phyloP scores from a whole-genome alignment of 2,113 vertebrate genomes.

The Salvator merianae region DNA sequence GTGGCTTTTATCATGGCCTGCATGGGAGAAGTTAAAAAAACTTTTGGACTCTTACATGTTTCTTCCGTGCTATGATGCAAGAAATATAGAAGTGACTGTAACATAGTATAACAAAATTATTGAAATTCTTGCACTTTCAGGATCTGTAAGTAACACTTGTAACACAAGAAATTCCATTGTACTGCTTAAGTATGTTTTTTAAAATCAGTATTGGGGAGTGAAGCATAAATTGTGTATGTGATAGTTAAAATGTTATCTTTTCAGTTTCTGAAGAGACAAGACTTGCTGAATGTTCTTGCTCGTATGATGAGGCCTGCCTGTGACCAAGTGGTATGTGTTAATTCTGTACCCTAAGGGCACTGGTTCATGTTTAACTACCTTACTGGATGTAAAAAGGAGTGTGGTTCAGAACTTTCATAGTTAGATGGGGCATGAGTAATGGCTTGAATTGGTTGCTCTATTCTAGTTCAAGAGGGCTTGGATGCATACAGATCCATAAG shows the following conservation, averaged over 20 bases:
- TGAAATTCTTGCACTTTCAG: neutral
- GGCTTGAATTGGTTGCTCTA: too few relatives aligned
- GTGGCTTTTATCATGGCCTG: neutral
- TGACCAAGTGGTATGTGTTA: slow-evolving; percentile 92
- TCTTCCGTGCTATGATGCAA: neutral
- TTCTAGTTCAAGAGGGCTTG: too few relatives aligned
- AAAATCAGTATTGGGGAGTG: neutral
- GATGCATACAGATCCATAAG: too few relatives aligned
- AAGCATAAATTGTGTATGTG: neutral
- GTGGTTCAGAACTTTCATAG: neutral
- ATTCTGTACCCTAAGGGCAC: neutral
- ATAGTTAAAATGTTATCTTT: slow-evolving; percentile 33
- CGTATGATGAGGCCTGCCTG: slow-evolving; percentile 97
- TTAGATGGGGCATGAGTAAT: neutral
- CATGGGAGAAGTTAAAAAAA: neutral
- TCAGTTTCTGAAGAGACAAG: slow-evolving; percentile 96
- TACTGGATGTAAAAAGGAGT: neutral
- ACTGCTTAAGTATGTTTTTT: neutral
- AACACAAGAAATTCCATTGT: neutral
- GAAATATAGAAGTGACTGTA: neutral
- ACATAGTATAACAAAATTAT: neutral
- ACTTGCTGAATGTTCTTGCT: slow-evolving; percentile 93
- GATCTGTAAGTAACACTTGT: neutral
- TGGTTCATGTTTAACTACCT: neutral
- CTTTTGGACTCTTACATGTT: neutral